Percentiles rank a stretch among this genome's conserved stretches.
Conservation (phyloP, 2,797 vertebrate species). For the Rhinatrema bivittatum region DNA sequence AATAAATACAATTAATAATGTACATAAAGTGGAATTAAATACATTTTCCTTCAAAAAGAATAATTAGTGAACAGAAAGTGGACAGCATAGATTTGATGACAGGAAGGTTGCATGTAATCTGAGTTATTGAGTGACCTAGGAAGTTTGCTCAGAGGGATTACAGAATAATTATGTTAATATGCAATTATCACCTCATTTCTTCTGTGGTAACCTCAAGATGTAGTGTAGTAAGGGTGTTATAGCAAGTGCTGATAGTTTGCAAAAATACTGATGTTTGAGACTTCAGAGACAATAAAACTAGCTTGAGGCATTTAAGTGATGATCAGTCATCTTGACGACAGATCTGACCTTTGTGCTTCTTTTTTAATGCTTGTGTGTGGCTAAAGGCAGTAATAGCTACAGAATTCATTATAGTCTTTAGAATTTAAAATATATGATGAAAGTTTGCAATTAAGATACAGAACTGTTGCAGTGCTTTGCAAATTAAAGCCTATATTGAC, state of each 20-base stretch:
- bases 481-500: too few relatives aligned
- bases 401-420: conserved; percentile 35
- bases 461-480: background rate
- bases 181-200: conserved; percentile 87
- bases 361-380: conserved; percentile 34
- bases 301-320: conserved; percentile 54
- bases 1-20: conserved; percentile 58
- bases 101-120: conserved; percentile 60
- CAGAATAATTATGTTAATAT: conserved; percentile 89
- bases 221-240: conserved; percentile 77
- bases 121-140: conserved; percentile 72
- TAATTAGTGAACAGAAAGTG: conserved; percentile 66
- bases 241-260: conserved; percentile 78
- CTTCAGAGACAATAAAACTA: conserved; percentile 61
- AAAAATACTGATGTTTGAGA: conserved; percentile 70
- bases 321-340: conserved; percentile 58
- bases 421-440: conserved; percentile 30
- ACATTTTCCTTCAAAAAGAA: conserved; percentile 46
- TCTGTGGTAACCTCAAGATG: conserved; percentile 80
- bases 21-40: conserved; percentile 53
- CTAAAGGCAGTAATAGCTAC: conserved; percentile 42
- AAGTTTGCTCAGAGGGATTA: conserved; percentile 72
- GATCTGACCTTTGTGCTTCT: conserved; percentile 56
- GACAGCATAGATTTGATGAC: conserved; percentile 60
- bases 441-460: conserved; percentile 25